Evolutionary conservation across 2,888 invertebrate genomes (phyloP), one percentile per base, ranked within the genome.

Genomic region (Trichopoda pennipes): DNA sequence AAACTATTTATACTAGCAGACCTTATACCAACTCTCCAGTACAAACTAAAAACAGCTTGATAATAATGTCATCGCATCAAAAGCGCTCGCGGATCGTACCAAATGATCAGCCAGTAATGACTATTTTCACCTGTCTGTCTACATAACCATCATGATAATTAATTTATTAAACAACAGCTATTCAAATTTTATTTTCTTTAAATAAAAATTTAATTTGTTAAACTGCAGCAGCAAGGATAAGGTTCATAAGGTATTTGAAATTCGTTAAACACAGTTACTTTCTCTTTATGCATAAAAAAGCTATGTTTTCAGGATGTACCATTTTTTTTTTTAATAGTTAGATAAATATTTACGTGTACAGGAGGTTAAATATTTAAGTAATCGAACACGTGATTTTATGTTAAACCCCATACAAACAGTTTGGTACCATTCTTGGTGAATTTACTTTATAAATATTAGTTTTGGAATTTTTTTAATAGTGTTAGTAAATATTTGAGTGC

Each of bases 341-440:
- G 56, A 63, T 80, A 69, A 80, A 70, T 23, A 58, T 21, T 80
- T 75, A 49, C 44, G 44, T 70, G 63, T 80, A 63, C 69, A 75
- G 51, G 53, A 70, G 69, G 51, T 70, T 75, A 17, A 75, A 75
- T 75, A 80, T 80, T 75, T 69, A 75, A 70, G 75, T 75, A 51
- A 75, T 70, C 70, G 75, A 75, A 75, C 80, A 80, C 80, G 70
- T 75, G 58, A 51, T 75, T 80, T 70, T 70, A 17, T 64, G 75
- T 53, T 53, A 75, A 80, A 28, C 58, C 75, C 14, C 63, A 61
- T 53, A 51, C 60, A 68, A 79, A 79, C 47, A 58, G 66, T 79
- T 79, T 60, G 44, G 28, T 60, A 14, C 42, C 17, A 66, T 53
- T 60, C 44, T 53, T 60, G 66, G 49, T 17, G 55, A 44, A 60